Evolutionary conservation across 2,888 invertebrate species (phyloP).

Genomic region (Euplexia lucipara): DNA sequence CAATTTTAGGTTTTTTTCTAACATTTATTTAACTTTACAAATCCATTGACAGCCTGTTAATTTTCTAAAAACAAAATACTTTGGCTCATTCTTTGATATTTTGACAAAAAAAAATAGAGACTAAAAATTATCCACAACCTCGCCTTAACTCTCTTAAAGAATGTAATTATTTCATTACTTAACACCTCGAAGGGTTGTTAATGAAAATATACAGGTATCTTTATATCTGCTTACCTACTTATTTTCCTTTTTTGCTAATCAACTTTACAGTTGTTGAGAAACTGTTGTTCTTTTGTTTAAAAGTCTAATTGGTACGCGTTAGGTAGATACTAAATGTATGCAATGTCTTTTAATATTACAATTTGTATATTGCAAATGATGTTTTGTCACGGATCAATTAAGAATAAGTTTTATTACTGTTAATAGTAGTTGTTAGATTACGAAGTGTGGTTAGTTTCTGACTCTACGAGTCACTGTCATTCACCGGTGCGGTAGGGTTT

Average conservation of each 20-base stretch:
- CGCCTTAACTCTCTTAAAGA: constrained; percentile 63
- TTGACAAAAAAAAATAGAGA: too few relatives aligned
- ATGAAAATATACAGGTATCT: constrained; percentile 67
- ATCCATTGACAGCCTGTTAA: too few relatives aligned
- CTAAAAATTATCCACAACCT: too few relatives aligned
- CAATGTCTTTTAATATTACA: constrained; percentile 18
- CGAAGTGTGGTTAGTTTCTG: too few relatives aligned
- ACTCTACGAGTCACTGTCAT: too few relatives aligned
- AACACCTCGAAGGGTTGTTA: constrained; percentile 70
- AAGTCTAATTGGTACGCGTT: constrained; percentile 39
- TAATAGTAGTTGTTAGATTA: too few relatives aligned
- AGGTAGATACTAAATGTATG: constrained; percentile 15
- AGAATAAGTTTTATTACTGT: too few relatives aligned
- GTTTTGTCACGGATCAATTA: background rate
- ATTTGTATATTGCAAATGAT: constrained; percentile 25
- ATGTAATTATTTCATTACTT: constrained; percentile 78
- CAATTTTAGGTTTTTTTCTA: too few relatives aligned
- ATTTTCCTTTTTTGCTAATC: constrained; percentile 36
- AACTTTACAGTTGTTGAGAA: constrained; percentile 18
- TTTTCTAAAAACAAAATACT: too few relatives aligned
- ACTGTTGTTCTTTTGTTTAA: constrained; percentile 16
- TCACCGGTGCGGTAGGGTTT: too few relatives aligned
- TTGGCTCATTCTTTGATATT: too few relatives aligned
- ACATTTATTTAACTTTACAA: too few relatives aligned
- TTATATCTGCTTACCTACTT: constrained; percentile 9